Percentiles rank a stretch among this genome's conserved stretches.
phyloP scores from a whole-genome alignment of 1,140 invertebrate genomes.

The Drosophila carrolli region DNA sequence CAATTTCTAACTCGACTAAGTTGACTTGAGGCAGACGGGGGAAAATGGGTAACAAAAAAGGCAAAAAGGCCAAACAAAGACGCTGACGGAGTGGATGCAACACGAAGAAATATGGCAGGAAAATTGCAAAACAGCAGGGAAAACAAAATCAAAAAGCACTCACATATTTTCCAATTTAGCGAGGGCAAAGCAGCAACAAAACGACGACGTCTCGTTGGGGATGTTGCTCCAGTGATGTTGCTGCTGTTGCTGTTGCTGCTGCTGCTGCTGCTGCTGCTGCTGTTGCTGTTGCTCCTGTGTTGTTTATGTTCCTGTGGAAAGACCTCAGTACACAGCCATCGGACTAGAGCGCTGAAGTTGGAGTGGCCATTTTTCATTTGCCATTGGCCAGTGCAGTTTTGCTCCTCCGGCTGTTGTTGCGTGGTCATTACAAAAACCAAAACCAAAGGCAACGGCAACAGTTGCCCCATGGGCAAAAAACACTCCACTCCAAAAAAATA shows the following conservation, averaged over 20 bases:
- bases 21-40: conserved; percentile 23
- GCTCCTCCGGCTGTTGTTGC: conserved; percentile 21
- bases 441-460: conserved; percentile 1
- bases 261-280: not conserved
- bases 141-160: conserved; percentile 63
- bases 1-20: conserved; percentile 74
- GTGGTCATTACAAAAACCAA: conserved; percentile 28
- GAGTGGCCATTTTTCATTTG: conserved; percentile 53
- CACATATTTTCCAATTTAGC: conserved; percentile 81
- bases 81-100: conserved; percentile 16
- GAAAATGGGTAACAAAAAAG: conserved; percentile 42
- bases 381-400: conserved; percentile 31
- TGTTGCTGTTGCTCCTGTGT: conserved; percentile 4
- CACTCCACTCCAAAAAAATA: no score
- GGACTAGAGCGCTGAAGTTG: not conserved
- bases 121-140: conserved; percentile 46
- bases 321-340: conserved; percentile 18
- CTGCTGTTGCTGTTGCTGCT: no score
- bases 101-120: conserved; percentile 70
- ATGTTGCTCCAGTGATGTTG: not conserved
- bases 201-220: not conserved
- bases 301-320: conserved; percentile 21
- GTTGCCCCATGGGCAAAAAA: not conserved
- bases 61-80: conserved; percentile 27
- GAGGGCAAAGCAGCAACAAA: conserved; percentile 19